These are phyloP conservation scores for Drosophila leontia DNA, from an alignment of 1,140 invertebrate species.

Conservation along the genomic window DNA sequence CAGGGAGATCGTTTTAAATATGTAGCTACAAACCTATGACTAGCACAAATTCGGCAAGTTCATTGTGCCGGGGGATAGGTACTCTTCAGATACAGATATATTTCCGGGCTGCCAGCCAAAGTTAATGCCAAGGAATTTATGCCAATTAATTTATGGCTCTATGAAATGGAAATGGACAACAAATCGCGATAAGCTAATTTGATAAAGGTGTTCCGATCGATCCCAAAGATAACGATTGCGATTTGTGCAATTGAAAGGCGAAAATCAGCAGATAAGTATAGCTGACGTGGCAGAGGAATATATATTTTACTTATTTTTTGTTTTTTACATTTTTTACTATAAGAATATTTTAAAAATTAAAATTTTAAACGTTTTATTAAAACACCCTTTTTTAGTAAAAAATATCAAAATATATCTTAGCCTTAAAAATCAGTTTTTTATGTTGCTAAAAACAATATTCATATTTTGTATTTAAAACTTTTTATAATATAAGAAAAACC, in stretches of 20 bases:
- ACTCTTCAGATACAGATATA: slow-evolving; percentile 16
- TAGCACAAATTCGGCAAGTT: slow-evolving; percentile 41
- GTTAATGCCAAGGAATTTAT: slow-evolving; percentile 36
- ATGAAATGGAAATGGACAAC: slow-evolving; percentile 23
- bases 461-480: too few relatives aligned
- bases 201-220: slow-evolving; percentile 47
- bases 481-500: too few relatives aligned
- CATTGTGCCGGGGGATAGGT: slow-evolving; percentile 11
- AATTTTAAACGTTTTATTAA: too few relatives aligned
- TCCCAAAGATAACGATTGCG: slow-evolving; percentile 19
- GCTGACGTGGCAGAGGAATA: slow-evolving; percentile 6
- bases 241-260: slow-evolving; percentile 37
- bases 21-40: slow-evolving; percentile 22
- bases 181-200: slow-evolving; percentile 49
- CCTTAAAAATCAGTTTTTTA: too few relatives aligned
- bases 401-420: too few relatives aligned
- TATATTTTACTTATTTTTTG: neutral
- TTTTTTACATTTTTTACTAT: neutral
- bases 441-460: too few relatives aligned
- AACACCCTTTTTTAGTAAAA: too few relatives aligned
- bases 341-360: too few relatives aligned
- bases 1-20: slow-evolving; percentile 31
- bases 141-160: slow-evolving; percentile 35
- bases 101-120: slow-evolving; percentile 26
- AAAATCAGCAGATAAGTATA: slow-evolving; percentile 29